Base-by-base conservation (phyloP, 2,888 invertebrate species). In the Opisthograptis luteolata region DNA sequence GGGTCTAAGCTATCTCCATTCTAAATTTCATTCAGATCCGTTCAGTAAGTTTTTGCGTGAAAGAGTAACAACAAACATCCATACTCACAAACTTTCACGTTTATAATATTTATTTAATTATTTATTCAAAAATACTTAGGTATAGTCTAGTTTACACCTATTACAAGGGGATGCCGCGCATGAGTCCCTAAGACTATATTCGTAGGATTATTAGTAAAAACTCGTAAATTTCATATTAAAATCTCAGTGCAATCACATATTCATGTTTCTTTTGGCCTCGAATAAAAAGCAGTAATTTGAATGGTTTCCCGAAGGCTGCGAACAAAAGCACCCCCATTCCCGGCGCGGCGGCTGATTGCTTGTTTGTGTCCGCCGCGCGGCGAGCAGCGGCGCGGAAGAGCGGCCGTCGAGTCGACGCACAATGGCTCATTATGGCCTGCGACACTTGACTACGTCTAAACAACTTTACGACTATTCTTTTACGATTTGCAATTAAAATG, bases 401-500 rank as follows among this genome's bases (percentile, higher is more conserved):
- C 52, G 13, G 30, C 42, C 2, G 27, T 7, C 13, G 15, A 8
- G 14, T 3, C 14, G 39, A 46, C 27, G 36, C 55, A 70, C 73
- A 68, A 70, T 70, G 58, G 66, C 47, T 65, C 70, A 62, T 69
- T 71, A 71, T 50, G 56, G 54, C 46, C 56, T 44, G 50, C 64
- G 50, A 57, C 55, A 54, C 60, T 56, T 50, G 41, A 39, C 64
- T 48, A 47, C 54, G 58, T 58, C 64, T 66, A 62, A 70, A 66
- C 68, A 61, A 70, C 60, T 73, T 76, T 69, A 75, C 65, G 71
- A 67, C 61, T 62, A 72, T 69, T 66, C 67, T 69, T 73, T 76
- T 70, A 74, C 71, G 71, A 65, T 63, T 68, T 55, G 66, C 73
- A 71, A 75, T 74, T 73, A 75, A 74, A 73, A 70, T 62, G 64